These are phyloP conservation scores for Candidula unifasciata DNA, from an alignment of 2,888 invertebrate genomes.

Conservation along the genomic window DNA sequence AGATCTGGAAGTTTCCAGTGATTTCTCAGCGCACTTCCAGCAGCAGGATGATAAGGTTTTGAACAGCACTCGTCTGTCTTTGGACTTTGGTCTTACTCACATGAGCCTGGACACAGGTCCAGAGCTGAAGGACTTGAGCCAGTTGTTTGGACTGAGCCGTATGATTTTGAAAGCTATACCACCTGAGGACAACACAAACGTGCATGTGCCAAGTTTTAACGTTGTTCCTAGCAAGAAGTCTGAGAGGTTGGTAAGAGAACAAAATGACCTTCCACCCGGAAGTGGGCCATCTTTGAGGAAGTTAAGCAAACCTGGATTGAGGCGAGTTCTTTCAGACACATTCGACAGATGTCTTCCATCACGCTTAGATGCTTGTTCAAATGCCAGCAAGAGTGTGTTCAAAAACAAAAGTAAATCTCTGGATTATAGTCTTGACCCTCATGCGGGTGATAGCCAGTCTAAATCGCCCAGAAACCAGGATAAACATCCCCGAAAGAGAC, in stretches of 20 bases:
- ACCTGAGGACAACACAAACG: not conserved
- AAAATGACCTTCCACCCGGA: slow-evolving; percentile 23
- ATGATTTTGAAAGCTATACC: slow-evolving; percentile 19
- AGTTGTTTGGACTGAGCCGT: slow-evolving; percentile 42
- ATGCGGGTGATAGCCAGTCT: not conserved
- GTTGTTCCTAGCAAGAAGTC: slow-evolving; percentile 40
- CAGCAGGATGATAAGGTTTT: slow-evolving; percentile 35
- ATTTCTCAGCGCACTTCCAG: slow-evolving; percentile 45
- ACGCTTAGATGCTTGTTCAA: not conserved
- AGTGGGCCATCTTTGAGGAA: slow-evolving; percentile 34
- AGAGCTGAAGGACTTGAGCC: slow-evolving; percentile 49
- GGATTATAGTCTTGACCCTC: not conserved
- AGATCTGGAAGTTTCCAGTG: slow-evolving; percentile 45
- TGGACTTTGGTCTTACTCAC: slow-evolving; percentile 41
- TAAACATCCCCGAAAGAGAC: slow-evolving; percentile 21
- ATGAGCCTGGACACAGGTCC: slow-evolving; percentile 41
- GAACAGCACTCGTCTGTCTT: slow-evolving; percentile 47
- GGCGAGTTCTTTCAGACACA: slow-evolving; percentile 49
- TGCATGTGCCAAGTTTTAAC: slow-evolving; percentile 11
- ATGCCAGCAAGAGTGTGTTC: not conserved
- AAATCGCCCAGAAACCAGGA: not conserved
- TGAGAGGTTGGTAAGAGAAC: slow-evolving; percentile 21
- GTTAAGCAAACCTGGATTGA: slow-evolving; percentile 44
- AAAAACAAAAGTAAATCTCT: slow-evolving; percentile 42
- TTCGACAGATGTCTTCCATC: slow-evolving; percentile 46